These are phyloP conservation scores for Ptychadena robeensis DNA, from an alignment of 2,797 vertebrate genomes.

Conservation along the genomic window DNA sequence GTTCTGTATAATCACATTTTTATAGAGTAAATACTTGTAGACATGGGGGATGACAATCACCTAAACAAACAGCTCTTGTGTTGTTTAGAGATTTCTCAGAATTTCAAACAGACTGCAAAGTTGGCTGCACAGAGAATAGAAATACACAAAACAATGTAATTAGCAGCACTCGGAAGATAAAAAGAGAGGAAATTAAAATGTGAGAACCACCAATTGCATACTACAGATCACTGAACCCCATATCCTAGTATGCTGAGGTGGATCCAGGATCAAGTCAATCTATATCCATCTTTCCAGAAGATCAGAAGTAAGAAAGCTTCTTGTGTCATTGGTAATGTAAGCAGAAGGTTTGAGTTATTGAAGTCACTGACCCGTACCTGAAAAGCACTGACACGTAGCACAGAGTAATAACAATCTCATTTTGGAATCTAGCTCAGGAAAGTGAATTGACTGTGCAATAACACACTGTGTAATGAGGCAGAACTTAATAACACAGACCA, in stretches of 20 bases:
- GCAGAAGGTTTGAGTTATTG: slow-evolving; percentile 49
- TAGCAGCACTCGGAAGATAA: not conserved
- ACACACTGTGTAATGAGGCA: slow-evolving; percentile 53
- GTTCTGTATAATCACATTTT: no score
- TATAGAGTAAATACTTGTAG: no score
- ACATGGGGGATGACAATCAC: no score
- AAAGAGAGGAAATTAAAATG: slow-evolving; percentile 52
- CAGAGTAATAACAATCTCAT: slow-evolving; percentile 58
- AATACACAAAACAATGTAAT: not conserved
- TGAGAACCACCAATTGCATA: slow-evolving; percentile 1
- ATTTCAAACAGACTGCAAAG: not conserved
- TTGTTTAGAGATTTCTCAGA: no score
- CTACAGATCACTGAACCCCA: slow-evolving; percentile 49
- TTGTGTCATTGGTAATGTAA: slow-evolving; percentile 46
- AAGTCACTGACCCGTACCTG: slow-evolving; percentile 44
- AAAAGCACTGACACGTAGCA: slow-evolving; percentile 48
- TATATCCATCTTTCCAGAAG: slow-evolving; percentile 18
- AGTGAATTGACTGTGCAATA: slow-evolving; percentile 54
- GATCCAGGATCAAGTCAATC: slow-evolving; percentile 17
- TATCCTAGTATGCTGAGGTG: slow-evolving; percentile 30
- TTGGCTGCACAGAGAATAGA: not conserved
- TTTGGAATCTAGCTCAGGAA: slow-evolving; percentile 53
- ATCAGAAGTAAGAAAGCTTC: slow-evolving; percentile 17
- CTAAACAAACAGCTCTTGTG: no score
- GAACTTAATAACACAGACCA: slow-evolving; percentile 49